Conservation (phyloP, 2,888 invertebrate genomes). For the Ischnura elegans region DNA sequence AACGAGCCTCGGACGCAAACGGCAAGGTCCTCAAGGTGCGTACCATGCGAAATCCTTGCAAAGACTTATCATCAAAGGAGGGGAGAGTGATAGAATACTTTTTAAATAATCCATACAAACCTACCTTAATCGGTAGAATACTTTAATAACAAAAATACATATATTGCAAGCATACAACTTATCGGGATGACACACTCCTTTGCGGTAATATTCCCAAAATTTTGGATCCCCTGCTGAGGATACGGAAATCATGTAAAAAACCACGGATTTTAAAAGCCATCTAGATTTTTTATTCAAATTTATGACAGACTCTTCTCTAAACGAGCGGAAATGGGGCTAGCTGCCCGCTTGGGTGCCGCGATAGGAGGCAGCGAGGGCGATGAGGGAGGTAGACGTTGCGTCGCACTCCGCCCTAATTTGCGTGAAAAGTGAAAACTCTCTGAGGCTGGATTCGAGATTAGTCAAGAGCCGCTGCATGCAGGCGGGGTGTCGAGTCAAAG, state of each 20-base stretch:
- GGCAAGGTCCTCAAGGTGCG: too few relatives aligned
- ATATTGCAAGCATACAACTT: too few relatives aligned
- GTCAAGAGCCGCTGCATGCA: neutral
- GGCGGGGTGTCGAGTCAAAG: constrained; percentile 5
- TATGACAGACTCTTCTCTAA: neutral
- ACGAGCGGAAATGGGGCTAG: neutral
- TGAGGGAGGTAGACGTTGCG: constrained; percentile 17
- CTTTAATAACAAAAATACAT: too few relatives aligned
- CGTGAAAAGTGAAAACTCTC: constrained; percentile 37
- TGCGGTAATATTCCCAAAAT: neutral
- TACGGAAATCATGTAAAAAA: neutral
- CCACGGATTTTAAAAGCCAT: neutral
- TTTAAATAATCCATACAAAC: too few relatives aligned
- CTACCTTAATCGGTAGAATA: too few relatives aligned
- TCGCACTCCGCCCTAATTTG: constrained; percentile 23
- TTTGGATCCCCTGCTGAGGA: neutral
- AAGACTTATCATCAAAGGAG: too few relatives aligned
- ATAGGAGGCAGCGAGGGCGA: neutral
- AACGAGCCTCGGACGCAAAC: too few relatives aligned
- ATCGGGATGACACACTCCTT: too few relatives aligned
- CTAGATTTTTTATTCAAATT: neutral
- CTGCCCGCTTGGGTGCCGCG: neutral
- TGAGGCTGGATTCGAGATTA: neutral
- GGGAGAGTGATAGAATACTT: too few relatives aligned
- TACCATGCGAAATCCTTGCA: too few relatives aligned